Percentiles rank a stretch among this genome's conserved stretches.
Evolutionary conservation across 2,113 vertebrate species (phyloP).

Genomic region (Poecilia latipinna): DNA sequence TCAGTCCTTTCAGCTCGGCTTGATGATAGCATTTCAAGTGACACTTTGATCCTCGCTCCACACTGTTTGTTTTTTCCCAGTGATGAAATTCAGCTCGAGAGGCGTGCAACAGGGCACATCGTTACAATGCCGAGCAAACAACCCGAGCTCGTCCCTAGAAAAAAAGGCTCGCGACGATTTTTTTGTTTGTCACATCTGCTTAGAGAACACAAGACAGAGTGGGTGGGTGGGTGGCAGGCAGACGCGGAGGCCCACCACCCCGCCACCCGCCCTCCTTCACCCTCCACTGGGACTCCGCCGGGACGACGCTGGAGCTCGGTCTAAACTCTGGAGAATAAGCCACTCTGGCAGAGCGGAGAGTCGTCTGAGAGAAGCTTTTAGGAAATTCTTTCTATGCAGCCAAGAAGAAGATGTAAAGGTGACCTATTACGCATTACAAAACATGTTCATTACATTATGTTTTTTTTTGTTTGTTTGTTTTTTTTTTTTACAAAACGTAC

Average conservation of each 20-base stretch:
- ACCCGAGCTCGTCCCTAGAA: conserved; percentile 53
- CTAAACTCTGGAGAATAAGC: conserved; percentile 35
- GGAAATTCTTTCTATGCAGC: conserved; percentile 17
- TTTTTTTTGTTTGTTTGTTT: too few relatives aligned
- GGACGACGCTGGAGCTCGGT: conserved; percentile 32
- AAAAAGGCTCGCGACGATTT: conserved; percentile 42
- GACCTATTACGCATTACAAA: too few relatives aligned
- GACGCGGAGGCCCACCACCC: neutral
- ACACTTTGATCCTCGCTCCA: conserved; percentile 76
- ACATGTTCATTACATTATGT: too few relatives aligned
- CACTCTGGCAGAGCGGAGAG: conserved; percentile 35
- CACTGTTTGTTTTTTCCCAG: conserved; percentile 72
- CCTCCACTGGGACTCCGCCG: conserved; percentile 17
- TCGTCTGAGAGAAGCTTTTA: conserved; percentile 21
- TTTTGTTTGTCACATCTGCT: conserved; percentile 30
- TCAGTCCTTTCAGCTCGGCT: conserved; percentile 70
- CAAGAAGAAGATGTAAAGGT: neutral
- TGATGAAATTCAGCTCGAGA: conserved; percentile 75
- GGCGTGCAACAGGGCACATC: conserved; percentile 73
- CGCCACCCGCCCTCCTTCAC: too few relatives aligned
- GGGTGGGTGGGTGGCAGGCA: conserved; percentile 22
- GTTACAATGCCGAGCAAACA: conserved; percentile 71
- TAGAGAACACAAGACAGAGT: conserved; percentile 26
- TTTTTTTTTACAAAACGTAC: too few relatives aligned
- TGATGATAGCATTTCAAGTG: conserved; percentile 80